Evolutionary conservation across 1,140 invertebrate genomes (phyloP).

Genomic region (Rhopalosiphum padi): DNA sequence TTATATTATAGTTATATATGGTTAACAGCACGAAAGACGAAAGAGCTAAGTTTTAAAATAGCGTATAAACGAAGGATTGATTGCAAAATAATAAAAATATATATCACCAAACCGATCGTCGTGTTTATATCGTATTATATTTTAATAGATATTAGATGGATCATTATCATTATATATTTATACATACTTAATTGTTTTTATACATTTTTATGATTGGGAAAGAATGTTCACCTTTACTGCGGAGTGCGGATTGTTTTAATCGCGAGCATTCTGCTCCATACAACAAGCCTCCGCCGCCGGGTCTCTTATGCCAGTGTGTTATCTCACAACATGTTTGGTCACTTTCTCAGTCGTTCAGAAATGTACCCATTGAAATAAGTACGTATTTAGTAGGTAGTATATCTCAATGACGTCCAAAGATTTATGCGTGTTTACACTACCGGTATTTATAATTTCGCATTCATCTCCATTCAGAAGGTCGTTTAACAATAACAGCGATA

Average conservation of each 20-base stretch:
- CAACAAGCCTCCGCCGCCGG: neutral
- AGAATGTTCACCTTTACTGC: constrained; percentile 31
- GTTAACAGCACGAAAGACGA: neutral
- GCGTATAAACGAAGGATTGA: neutral
- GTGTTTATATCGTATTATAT: neutral
- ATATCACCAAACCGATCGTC: neutral
- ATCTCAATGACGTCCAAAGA: neutral
- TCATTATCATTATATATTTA: neutral
- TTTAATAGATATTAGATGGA: neutral
- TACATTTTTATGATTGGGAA: neutral
- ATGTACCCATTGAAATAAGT: constrained; percentile 36
- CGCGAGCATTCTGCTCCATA: neutral
- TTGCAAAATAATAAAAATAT: neutral
- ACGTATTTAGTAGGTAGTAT: constrained; percentile 12
- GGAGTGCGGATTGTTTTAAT: constrained; percentile 3
- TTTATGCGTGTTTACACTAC: constrained; percentile 44
- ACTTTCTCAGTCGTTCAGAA: constrained; percentile 52
- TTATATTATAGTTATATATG: neutral
- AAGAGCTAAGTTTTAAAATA: neutral
- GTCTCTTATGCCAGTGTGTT: constrained; percentile 37
- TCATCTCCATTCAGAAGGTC: constrained; percentile 9
- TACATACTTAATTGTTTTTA: neutral
- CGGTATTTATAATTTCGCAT: constrained; percentile 25
- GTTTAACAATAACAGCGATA: neutral
- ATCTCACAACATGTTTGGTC: constrained; percentile 49